Evolutionary conservation across 2,888 invertebrate genomes (phyloP), one percentile per base, ranked within the genome.

Genomic region (Scrobipalpa costella): DNA sequence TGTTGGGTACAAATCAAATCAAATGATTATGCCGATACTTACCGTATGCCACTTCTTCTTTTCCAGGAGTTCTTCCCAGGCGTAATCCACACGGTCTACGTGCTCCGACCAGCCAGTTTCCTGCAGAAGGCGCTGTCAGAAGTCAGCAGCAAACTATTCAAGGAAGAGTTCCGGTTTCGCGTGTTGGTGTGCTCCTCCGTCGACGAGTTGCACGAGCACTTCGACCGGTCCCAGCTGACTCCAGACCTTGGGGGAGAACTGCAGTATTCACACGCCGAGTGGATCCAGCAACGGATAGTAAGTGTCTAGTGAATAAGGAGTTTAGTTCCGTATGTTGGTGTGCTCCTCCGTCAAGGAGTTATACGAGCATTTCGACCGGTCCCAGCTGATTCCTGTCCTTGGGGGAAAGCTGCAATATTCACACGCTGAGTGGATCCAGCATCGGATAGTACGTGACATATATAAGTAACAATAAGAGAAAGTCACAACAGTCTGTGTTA

Each of bases 251-350:
- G 97, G 2, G 99, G 99, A 0, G 94, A 94, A 67, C 91, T 99
- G 69, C 94, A 95, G 67, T 99, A 98, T 89, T 96, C 97, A 74
- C 98, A 99, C 85, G 94, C 97, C 64, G 97, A 98, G 79, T 99
- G 99, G 99, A 98, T 99, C 80, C 96, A 98, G 78, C 98, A 99
- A 85, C 93, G 99, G 92, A 96, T 98, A 86, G 98, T 99, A 86
- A 94, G 95, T 80, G 36, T 7, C 6, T 57, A n/a, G n/a, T n/a
- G n/a, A n/a, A n/a, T n/a, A n/a, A 98, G 77, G 97, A 98, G 84
- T 97, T 98, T 83, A 97, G 81, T 98, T 98, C 86, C 94, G 96
- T 78, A 96, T 98, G 77, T 93, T 98, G 67, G 94, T 98, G 66
- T 96, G 98, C 80, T 96, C 97, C 65, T 94, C 94, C 63, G 92